These are phyloP conservation scores for Sinocyclocheilus grahami DNA, from an alignment of 2,113 vertebrate genomes.

Conservation along the genomic window DNA sequence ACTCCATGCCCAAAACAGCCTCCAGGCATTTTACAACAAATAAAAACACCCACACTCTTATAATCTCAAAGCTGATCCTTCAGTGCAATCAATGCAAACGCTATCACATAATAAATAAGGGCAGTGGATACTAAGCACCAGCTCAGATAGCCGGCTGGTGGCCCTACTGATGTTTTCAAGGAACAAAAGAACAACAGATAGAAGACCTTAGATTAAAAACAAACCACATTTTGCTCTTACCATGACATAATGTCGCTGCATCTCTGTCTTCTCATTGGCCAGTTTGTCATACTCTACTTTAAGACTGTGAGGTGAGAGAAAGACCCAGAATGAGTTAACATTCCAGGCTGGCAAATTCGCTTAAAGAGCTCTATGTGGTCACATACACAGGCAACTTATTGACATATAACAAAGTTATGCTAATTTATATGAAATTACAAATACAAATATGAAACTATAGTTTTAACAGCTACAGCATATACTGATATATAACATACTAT, in stretches of 20 bases:
- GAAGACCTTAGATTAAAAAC: neutral
- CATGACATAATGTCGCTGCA: conserved; percentile 98
- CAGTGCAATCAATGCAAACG: conserved; percentile 26
- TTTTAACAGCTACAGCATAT: neutral
- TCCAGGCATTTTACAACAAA: conserved; percentile 54
- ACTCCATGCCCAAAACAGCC: conserved; percentile 67
- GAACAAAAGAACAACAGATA: neutral
- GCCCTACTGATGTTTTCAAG: conserved; percentile 4
- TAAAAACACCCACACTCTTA: neutral
- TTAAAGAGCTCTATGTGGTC: no score
- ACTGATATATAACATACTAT: neutral
- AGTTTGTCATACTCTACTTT: conserved; percentile 97
- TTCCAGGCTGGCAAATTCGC: no score
- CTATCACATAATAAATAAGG: conserved; percentile 36
- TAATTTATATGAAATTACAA: neutral
- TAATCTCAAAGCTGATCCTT: conserved; percentile 62
- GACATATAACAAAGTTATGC: no score
- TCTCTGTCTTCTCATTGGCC: conserved; percentile 95
- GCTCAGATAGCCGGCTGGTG: neutral
- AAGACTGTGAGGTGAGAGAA: conserved; percentile 66
- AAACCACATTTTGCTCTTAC: conserved; percentile 72
- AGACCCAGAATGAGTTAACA: neutral
- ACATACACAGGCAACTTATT: no score
- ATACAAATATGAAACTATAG: neutral
- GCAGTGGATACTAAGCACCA: conserved; percentile 41